Evolutionary conservation across 2,113 vertebrate species (phyloP).

Genomic region (Upupa epops): DNA sequence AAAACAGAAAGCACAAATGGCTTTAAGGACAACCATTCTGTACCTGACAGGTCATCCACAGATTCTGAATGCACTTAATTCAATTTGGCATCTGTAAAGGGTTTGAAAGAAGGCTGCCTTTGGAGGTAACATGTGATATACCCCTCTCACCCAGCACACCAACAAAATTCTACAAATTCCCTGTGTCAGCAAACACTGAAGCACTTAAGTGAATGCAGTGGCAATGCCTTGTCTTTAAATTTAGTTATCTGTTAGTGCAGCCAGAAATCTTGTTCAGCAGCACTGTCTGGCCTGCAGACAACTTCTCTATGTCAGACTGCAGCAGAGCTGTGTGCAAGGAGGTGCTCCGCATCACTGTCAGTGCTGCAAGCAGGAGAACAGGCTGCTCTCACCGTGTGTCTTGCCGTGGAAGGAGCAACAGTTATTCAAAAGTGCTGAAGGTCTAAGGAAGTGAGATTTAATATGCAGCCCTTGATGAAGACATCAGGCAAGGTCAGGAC

Average conservation of each 20-base stretch:
- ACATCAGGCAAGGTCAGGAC: neutral
- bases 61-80: neutral
- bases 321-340: neutral
- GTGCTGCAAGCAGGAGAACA: accelerated
- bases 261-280: neutral
- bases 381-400: neutral
- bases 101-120: neutral
- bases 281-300: neutral
- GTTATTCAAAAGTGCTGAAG: neutral
- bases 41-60: neutral
- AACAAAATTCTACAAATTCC: neutral
- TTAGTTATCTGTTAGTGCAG: neutral
- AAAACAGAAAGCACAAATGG: neutral
- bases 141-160: neutral
- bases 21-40: conserved; percentile 3
- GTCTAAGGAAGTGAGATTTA: neutral
- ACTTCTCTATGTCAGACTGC: neutral
- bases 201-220: too few relatives aligned
- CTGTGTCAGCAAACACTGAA: neutral
- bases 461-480: neutral
- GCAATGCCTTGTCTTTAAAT: neutral
- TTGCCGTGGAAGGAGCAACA: neutral
- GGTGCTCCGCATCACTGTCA: neutral
- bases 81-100: neutral
- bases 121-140: neutral